A percentile compares a stretch with the other conserved stretches of the same genome.
phyloP scores from a whole-genome alignment of 2,797 vertebrate genomes.

The Heteromormyrus szaboi region DNA sequence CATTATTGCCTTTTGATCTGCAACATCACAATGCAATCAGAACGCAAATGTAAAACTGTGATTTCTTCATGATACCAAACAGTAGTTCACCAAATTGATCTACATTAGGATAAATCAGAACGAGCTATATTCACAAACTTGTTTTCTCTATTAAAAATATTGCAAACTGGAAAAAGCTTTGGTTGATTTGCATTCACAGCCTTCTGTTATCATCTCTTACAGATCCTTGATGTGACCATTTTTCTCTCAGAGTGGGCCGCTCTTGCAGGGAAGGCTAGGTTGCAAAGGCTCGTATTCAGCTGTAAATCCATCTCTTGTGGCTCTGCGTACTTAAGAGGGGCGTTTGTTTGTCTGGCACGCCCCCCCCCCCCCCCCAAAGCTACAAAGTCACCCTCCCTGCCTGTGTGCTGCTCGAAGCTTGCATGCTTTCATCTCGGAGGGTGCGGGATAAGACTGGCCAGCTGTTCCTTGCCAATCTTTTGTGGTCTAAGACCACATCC shows the following conservation, averaged over 20 bases:
- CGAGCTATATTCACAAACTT: not conserved
- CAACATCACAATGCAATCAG: not conserved
- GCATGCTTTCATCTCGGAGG: not conserved
- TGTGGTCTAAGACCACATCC: not conserved
- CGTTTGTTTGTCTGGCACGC: not conserved
- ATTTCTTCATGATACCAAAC: not conserved
- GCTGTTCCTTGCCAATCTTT: not conserved
- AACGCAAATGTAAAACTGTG: not conserved
- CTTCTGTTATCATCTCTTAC: not conserved
- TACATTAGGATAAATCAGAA: not conserved
- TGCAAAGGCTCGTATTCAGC: not conserved
- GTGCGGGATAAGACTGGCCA: not conserved
- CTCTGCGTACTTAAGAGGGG: not conserved
- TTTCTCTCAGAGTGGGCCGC: not conserved
- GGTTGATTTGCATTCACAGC: conserved; percentile 9
- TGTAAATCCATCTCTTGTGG: not conserved
- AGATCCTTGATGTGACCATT: not conserved
- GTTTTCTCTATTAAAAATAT: conserved; percentile 3
- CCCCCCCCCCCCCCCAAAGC: not conserved
- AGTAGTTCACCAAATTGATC: not conserved
- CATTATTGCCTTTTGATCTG: conserved; percentile 6
- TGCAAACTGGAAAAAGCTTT: conserved; percentile 17
- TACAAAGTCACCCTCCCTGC: not conserved
- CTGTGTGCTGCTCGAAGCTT: no score
- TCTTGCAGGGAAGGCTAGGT: not conserved